Conservation (phyloP, 2,888 invertebrate genomes). For the Perithous albicinctus region DNA sequence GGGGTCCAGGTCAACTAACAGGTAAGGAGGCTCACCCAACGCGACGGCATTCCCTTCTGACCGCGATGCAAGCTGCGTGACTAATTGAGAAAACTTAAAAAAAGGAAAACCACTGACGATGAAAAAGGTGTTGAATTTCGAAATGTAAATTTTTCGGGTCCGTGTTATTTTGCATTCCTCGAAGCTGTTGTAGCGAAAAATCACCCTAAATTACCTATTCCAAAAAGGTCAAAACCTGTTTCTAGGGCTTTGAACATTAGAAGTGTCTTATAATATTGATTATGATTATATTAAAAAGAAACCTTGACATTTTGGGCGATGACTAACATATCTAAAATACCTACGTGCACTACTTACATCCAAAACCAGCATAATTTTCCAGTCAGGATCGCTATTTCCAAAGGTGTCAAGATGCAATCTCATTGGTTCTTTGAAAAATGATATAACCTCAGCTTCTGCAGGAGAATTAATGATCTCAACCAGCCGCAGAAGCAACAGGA, state of each 20-base stretch:
- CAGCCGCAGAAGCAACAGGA: background rate
- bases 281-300: background rate
- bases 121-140: background rate
- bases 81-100: slow-evolving; percentile 47
- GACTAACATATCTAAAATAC: background rate
- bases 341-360: background rate
- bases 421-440: slow-evolving; percentile 31
- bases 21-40: slow-evolving; percentile 37
- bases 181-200: background rate
- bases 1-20: slow-evolving; percentile 14
- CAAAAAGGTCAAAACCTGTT: background rate
- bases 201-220: background rate
- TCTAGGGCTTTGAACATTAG: too few species aligned
- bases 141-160: slow-evolving; percentile 11
- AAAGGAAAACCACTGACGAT: background rate
- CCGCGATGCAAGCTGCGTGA: slow-evolving; percentile 22
- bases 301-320: background rate
- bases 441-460: slow-evolving; percentile 2
- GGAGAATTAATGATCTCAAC: slow-evolving; percentile 22
- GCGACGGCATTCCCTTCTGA: slow-evolving; percentile 11
- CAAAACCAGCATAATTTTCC: background rate
- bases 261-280: background rate
- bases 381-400: background rate
- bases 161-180: background rate
- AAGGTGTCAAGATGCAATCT: slow-evolving; percentile 14